phyloP scores from a whole-genome alignment of 2,113 vertebrate genomes.

The Heliornis fulica region DNA sequence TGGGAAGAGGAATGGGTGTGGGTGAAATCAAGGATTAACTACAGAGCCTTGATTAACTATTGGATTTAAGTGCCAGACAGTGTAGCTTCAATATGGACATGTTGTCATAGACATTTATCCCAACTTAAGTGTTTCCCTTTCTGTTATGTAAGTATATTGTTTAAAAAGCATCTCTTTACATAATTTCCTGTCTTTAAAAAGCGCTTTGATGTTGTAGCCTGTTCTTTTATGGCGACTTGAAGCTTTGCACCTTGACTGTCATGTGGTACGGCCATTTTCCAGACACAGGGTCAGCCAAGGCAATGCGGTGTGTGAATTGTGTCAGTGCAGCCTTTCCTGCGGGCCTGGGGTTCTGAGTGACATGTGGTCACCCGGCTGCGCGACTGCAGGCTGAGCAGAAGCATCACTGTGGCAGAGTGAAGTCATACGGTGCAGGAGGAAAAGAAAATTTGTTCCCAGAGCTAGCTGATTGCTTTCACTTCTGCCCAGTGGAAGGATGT shows the following conservation, averaged over 20 bases:
- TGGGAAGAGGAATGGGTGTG: not conserved
- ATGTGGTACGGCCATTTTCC: no score
- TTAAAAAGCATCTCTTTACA: not conserved
- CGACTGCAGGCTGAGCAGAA: not conserved
- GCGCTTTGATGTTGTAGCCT: not conserved
- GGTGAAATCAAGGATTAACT: not conserved
- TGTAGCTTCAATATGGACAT: not conserved
- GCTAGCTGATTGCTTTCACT: not conserved
- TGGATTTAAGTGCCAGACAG: not conserved
- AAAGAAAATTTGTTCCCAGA: not conserved
- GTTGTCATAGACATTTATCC: not conserved
- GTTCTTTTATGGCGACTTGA: not conserved
- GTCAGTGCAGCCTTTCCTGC: not conserved
- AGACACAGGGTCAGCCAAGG: no score
- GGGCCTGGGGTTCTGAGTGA: no score
- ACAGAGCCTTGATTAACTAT: not conserved
- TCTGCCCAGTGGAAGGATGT: no score
- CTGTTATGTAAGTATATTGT: not conserved
- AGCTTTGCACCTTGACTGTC: rapidly evolving
- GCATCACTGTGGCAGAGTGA: not conserved
- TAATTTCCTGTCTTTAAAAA: not conserved
- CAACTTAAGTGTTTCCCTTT: not conserved
- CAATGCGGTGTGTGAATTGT: rapidly evolving
- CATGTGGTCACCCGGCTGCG: rapidly evolving
- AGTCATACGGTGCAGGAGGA: not conserved